Base-by-base conservation (phyloP, 2,113 vertebrate species). In the Diglossa brunneiventris region DNA sequence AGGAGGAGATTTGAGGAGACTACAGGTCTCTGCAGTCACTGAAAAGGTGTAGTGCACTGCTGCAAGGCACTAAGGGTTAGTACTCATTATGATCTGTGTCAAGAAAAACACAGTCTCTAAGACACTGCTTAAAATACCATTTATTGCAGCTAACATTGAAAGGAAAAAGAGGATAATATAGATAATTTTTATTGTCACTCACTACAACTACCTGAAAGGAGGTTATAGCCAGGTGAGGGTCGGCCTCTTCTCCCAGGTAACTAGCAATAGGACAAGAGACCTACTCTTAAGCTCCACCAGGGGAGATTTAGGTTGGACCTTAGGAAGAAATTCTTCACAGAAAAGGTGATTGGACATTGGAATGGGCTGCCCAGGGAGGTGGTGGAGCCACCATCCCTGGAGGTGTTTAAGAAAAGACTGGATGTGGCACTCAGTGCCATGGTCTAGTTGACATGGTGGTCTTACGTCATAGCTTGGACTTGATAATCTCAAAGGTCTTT, bases 191-290 rank as follows among this genome's bases (percentile, higher is more conserved):
- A 39, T 33, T 58, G 17, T 33, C 17, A 21, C 14, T 81, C 42
- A 31, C n/a, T 67, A 39, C 27, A 56, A 20, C 16, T 80, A 31
- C 41, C 16, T 58, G 42, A 68, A 39, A 47, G 28, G 41, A 58
- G 50, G 6, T 35, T 28, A 9, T 42, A 42, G 37, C 31, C 18
- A 42, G 37, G 20, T 39, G 17, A 37, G n/a, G 17, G 4, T 67
- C 0, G 0, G 17, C 17, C 18, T 58, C 42, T 47, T 68, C 17
- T 81, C n/a, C 8, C n/a, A 33, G 8, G 13, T 35, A 47, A 21
- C 8, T 67, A 56, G 77, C 13, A 56, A 20, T 21, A 47, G 42
- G 22, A 58, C 17, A 39, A 58, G 52, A 81, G 42, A 33, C n/a
- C 33, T 33, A 26, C 5, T 33, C 13, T 17, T 39, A 39, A 68